Percentiles rank a stretch among this genome's conserved stretches.
These are phyloP conservation scores for Campoplex nolae DNA, from an alignment of 2,888 invertebrate genomes.

Conservation along the genomic window DNA sequence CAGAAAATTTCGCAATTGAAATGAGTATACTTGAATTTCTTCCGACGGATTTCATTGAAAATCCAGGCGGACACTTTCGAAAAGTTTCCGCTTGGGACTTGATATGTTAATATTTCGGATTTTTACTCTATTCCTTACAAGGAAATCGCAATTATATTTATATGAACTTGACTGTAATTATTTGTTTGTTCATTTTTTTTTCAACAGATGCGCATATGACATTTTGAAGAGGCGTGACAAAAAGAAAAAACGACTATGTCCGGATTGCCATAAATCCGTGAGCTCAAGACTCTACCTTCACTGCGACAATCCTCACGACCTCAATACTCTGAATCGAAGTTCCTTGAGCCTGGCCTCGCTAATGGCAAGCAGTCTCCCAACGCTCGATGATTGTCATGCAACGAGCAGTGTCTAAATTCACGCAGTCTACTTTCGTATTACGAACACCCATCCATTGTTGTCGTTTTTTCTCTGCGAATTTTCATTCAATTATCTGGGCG, in stretches of 20 bases:
- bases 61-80: too few relatives aligned
- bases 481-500: constrained; percentile 18
- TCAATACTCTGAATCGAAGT: constrained; percentile 84
- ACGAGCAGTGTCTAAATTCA: constrained; percentile 82
- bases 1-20: too few relatives aligned
- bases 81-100: too few relatives aligned
- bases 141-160: too few relatives aligned
- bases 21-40: too few relatives aligned
- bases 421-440: constrained; percentile 10
- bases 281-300: constrained; percentile 88
- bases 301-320: constrained; percentile 84
- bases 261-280: constrained; percentile 89
- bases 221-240: constrained; percentile 88
- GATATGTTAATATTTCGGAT: too few relatives aligned
- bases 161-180: too few relatives aligned
- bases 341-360: constrained; percentile 85
- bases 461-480: constrained; percentile 31
- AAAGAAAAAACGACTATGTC: constrained; percentile 88
- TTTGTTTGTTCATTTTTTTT: too few relatives aligned
- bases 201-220: constrained; percentile 88
- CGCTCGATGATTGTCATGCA: constrained; percentile 83
- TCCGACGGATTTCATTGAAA: too few relatives aligned
- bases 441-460: constrained; percentile 61
- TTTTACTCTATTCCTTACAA: too few relatives aligned
- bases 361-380: constrained; percentile 83